These are phyloP conservation scores for Bradypodion ventrale DNA, from an alignment of 2,797 vertebrate genomes.

Conservation along the genomic window DNA sequence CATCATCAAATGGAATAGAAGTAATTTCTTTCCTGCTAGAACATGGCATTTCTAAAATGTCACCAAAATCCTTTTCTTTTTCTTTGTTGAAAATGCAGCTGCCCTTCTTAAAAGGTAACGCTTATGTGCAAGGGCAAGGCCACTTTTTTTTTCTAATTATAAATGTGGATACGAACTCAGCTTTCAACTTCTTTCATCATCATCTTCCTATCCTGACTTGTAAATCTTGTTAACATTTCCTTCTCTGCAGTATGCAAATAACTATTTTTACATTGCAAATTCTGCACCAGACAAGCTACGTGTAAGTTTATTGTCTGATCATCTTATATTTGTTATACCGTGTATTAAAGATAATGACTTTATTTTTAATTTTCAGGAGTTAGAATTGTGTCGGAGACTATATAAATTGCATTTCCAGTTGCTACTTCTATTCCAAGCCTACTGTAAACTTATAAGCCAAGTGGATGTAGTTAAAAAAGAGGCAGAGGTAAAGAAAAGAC, in stretches of 20 bases:
- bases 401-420: conserved; percentile 98
- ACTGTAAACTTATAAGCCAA: conserved; percentile 95
- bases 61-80: conserved; percentile 35
- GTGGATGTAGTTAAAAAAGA: conserved; percentile 94
- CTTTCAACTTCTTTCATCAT: conserved; percentile 65
- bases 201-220: conserved; percentile 63
- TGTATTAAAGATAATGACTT: conserved; percentile 32
- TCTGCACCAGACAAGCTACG: conserved; percentile 51
- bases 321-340: not conserved
- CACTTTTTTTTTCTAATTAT: conserved; percentile 45
- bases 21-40: conserved; percentile 37
- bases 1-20: conserved; percentile 34
- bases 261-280: conserved; percentile 54
- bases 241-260: conserved; percentile 68
- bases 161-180: conserved; percentile 57
- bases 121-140: conserved; percentile 29
- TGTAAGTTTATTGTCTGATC: conserved; percentile 42
- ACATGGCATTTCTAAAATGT: conserved; percentile 51
- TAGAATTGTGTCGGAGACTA: conserved; percentile 94
- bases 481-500: conserved; percentile 84
- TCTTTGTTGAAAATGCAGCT: conserved; percentile 62
- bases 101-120: conserved; percentile 56
- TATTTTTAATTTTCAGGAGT: conserved; percentile 81
- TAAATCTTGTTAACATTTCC: conserved; percentile 52
- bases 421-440: conserved; percentile 97